Base-by-base conservation (phyloP, 1,140 invertebrate species). In the Hypsibius dujardini region DNA sequence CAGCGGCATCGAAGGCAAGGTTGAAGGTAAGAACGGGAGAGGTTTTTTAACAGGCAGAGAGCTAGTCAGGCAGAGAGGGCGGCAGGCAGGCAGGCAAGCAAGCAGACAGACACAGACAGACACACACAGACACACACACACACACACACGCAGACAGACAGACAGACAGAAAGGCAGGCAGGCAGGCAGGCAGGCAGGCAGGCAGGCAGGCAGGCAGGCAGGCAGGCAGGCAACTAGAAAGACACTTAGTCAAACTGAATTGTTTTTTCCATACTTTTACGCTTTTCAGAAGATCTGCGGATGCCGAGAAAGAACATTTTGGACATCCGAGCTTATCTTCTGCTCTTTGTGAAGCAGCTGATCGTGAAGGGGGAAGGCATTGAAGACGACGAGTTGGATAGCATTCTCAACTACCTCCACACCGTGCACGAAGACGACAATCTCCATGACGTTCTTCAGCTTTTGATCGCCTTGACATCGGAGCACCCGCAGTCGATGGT, bases 351-450 rank as follows among this genome's bases (percentile, higher is more conserved):
- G 67, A 95, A 96, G 79, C 92, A 97, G 80, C 81, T 98, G 28
- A 94, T 97, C 73, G 88, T 96, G 86, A 92, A 95, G 77, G 92
- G 92, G 47, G 90, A 91, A 77, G 94, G 94, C 12, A 90, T 95
- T 46, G 93, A 97, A 79, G 94, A 98, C 76, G 95, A 98, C 79
- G 95, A 99, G 80, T 83, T 99, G 45, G 95, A 99, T 80, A 93
- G 92, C 73, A 90, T 98, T 77, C 84, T 98, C 2, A 99, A 99
- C 82, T 98, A 95, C 80, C 82, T 99, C 71, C 93, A 92, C 47
- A 97, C 92, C 70, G 90, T 96, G 81, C 88, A 95, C 79, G 92
- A 95, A 85, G 94, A 98, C 83, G 95, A 98, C 80, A 99, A 99
- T 82, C 82, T 98, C 47, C 91, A 95, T 76, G 95, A 99, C 80